Conservation (phyloP, 2,888 invertebrate genomes). For the Cremastinae sp. region DNA sequence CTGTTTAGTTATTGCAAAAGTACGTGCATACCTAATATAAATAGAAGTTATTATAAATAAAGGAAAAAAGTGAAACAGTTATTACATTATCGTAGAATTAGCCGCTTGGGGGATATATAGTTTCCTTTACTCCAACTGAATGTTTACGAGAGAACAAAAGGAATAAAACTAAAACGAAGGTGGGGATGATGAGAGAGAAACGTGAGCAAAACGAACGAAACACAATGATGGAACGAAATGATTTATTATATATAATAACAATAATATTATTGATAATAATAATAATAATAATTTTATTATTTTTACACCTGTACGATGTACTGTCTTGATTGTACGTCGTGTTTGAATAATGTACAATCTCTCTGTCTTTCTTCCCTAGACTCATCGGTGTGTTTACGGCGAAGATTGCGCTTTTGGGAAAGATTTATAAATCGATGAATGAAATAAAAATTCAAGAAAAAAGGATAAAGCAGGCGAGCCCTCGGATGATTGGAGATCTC, state of each 20-base stretch:
- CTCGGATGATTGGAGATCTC: conserved; percentile 21
- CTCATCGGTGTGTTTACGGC: conserved; percentile 65
- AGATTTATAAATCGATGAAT: conserved; percentile 62
- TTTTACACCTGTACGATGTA: conserved; percentile 76
- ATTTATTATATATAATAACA: conserved; percentile 71
- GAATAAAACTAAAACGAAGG: conserved; percentile 33
- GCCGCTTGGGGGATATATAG: conserved; percentile 79
- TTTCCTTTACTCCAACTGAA: conserved; percentile 70
- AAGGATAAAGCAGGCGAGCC: too few species aligned
- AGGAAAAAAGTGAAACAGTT: conserved; percentile 62
- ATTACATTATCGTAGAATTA: conserved; percentile 79
- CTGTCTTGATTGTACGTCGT: conserved; percentile 70
- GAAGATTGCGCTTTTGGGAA: conserved; percentile 71
- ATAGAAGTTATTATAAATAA: conserved; percentile 75
- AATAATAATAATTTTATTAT: conserved; percentile 78
- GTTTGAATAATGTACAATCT: conserved; percentile 76
- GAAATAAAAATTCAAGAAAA: conserved; percentile 23
- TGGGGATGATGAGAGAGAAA: too few species aligned
- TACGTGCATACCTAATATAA: conserved; percentile 78
- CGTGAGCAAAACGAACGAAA: conserved; percentile 43
- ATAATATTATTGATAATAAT: too few species aligned
- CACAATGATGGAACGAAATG: conserved; percentile 65
- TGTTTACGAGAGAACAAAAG: conserved; percentile 53
- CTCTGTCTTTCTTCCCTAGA: conserved; percentile 69
- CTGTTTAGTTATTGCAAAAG: conserved; percentile 78